Conservation (phyloP, 2,888 invertebrate species). For the Athalia circularis region DNA sequence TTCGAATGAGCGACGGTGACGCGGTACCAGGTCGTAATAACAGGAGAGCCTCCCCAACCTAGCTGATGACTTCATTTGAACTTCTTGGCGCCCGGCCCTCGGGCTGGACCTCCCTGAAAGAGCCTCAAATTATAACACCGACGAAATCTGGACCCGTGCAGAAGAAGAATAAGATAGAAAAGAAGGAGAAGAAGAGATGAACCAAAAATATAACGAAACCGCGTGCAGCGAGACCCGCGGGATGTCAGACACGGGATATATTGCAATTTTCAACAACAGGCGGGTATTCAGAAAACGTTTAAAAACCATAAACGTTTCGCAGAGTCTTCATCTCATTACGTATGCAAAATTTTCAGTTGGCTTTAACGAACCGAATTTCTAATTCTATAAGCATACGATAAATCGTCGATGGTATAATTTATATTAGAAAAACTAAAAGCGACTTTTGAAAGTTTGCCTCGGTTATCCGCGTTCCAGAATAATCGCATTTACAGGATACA, state of each 20-base stretch:
- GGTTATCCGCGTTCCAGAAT: too few species aligned
- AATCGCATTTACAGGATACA: too few species aligned
- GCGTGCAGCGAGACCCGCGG: neutral
- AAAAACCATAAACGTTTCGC: slow-evolving; percentile 6
- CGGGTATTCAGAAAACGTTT: neutral
- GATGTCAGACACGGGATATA: neutral
- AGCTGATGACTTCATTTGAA: slow-evolving; percentile 75
- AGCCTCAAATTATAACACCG: slow-evolving; percentile 73
- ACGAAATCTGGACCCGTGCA: slow-evolving; percentile 53
- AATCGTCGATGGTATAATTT: neutral
- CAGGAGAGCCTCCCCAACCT: slow-evolving; percentile 68
- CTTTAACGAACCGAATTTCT: neutral
- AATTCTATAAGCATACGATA: neutral
- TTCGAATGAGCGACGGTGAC: slow-evolving; percentile 61
- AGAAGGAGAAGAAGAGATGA: slow-evolving; percentile 7
- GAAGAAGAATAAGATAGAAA: neutral
- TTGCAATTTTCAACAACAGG: slow-evolving; percentile 19
- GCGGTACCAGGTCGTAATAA: slow-evolving; percentile 73
- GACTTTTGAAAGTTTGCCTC: too few species aligned
- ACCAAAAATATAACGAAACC: neutral
- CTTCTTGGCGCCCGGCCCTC: slow-evolving; percentile 59
- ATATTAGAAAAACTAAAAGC: neutral
- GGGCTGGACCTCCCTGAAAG: slow-evolving; percentile 73
- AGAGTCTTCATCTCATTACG: neutral
- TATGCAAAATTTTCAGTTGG: neutral